Evolutionary conservation across 2,113 vertebrate genomes (phyloP).

Genomic region (Spilogale gracilis): DNA sequence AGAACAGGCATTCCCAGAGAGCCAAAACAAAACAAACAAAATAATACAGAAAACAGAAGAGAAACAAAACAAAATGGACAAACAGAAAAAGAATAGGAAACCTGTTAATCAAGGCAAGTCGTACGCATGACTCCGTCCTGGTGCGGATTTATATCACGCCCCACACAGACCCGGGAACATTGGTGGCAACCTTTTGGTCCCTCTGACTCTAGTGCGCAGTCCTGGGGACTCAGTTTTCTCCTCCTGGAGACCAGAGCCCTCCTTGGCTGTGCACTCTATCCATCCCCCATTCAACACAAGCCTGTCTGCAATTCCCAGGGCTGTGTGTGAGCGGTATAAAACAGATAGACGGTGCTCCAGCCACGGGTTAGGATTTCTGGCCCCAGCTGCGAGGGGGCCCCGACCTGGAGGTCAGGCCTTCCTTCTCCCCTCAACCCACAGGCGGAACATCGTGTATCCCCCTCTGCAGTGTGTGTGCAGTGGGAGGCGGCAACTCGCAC

Average conservation of each 20-base stretch:
- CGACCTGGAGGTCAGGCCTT: conserved; percentile 63
- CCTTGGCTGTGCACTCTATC: conserved; percentile 25
- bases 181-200: conserved; percentile 69
- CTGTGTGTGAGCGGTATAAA: conserved; percentile 91
- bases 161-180: conserved; percentile 89
- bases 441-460: conserved; percentile 87
- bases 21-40: conserved; percentile 86
- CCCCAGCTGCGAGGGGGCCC: neutral
- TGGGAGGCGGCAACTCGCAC: conserved; percentile 85
- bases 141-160: conserved; percentile 89
- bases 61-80: conserved; percentile 89
- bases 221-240: conserved; percentile 45
- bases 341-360: conserved; percentile 88
- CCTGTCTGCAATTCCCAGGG: conserved; percentile 86
- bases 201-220: neutral
- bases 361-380: conserved; percentile 78
- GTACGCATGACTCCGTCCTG: conserved; percentile 87
- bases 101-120: conserved; percentile 92
- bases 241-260: neutral
- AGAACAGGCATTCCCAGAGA: conserved; percentile 90
- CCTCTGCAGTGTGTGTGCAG: conserved; percentile 83
- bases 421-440: conserved; percentile 81
- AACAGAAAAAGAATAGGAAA: conserved; percentile 92
- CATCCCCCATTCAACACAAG: conserved; percentile 65
- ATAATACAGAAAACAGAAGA: conserved; percentile 87